phyloP scores from a whole-genome alignment of 2,113 vertebrate species.

The Paedocypris sp. region DNA sequence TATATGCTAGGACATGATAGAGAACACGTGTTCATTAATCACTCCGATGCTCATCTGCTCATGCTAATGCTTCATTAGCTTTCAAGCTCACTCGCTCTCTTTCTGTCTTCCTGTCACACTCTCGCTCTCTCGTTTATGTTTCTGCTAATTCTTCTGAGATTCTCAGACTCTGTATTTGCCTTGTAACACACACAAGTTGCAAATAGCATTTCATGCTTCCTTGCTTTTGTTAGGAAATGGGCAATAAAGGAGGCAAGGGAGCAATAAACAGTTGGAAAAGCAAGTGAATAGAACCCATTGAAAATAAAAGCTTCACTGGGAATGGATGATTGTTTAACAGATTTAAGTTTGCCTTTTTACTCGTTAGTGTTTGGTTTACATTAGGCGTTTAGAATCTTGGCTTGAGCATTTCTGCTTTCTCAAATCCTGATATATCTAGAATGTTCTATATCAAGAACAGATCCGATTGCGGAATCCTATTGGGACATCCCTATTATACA shows the following conservation, averaged over 20 bases:
- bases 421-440: too few species aligned
- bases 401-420: too few species aligned
- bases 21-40: conserved; percentile 25
- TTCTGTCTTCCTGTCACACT: background rate
- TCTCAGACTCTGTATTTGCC: background rate
- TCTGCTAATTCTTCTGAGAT: background rate
- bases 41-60: conserved; percentile 18
- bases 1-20: conserved; percentile 23
- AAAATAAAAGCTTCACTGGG: background rate
- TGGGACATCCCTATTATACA: too few species aligned
- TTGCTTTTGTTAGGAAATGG: conserved; percentile 26
- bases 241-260: conserved; percentile 15
- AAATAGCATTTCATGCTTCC: conserved; percentile 7
- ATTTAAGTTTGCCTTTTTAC: too few species aligned
- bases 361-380: too few species aligned
- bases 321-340: background rate
- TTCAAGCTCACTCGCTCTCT: background rate
- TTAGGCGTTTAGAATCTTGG: too few species aligned
- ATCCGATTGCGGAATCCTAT: too few species aligned
- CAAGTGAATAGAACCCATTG: conserved; percentile 4
- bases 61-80: conserved; percentile 9
- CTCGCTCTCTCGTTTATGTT: background rate
- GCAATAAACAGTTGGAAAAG: background rate
- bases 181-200: background rate
- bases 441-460: too few species aligned